Base-by-base conservation (phyloP, 2,797 vertebrate genomes). In the Steatocranus sp. region DNA sequence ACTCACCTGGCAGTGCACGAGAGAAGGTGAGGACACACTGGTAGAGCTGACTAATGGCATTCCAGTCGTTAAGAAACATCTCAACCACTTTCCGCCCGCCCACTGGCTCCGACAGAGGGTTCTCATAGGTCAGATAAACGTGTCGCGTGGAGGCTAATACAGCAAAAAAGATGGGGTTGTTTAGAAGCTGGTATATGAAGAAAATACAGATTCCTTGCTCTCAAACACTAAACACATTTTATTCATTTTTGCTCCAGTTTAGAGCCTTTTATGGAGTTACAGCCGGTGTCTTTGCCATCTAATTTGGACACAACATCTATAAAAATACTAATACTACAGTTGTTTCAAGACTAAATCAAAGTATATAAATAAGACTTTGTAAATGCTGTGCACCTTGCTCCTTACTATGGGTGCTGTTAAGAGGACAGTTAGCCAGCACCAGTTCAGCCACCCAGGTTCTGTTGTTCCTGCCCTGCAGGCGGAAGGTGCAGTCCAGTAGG, bases 61-160 rank as follows among this genome's bases (percentile, higher is more conserved):
- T 99, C 98, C 98, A 99, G 94, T 99, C 99, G 34, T 98, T 99
- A 5, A 99, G 97, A 89, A 99, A 99, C 97, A 98, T 99, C 95
- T 99, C 98, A 17, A 99, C 98, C 74, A 99, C 98, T 93, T 99
- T 99, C 80, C 97, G 96, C 50, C 98, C 99, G 25, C 98, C 98
- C 88, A 99, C 99, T 0, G 99, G 98, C 93, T 99, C 99, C 6
- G 98, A 99, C 74, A 99, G 93, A 23, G 98, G 97, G 92, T 98
- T 99, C 94, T 99, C 99, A 81, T 99, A 99, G 0, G 97, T 99
- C 93, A 99, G 94, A 88, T 99, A 99, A 78, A 99, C 97, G 1
- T 99, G 98, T n/a, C 98, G 97, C 1, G 97, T 98, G 56, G 97
- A 97, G 85, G 98, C 99, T 99, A 86, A 8, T 53, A 50, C 3